A percentile compares a stretch with the other conserved stretches of the same genome.
Evolutionary conservation across 2,888 invertebrate genomes (phyloP).

Genomic region (Matsumyia berberina): DNA sequence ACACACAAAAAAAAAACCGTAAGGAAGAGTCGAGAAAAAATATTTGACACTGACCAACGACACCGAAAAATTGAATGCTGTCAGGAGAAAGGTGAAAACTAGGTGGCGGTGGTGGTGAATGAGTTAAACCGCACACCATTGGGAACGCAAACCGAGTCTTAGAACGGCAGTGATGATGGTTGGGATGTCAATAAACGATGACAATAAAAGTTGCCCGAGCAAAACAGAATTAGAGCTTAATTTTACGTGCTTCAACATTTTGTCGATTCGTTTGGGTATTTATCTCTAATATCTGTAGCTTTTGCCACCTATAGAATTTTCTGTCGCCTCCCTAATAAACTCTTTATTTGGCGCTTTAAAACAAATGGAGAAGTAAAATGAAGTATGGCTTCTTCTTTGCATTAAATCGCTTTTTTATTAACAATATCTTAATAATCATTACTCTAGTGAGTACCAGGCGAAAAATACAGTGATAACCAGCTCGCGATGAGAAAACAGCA

Average conservation of each 20-base stretch:
- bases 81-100: conserved; percentile 37
- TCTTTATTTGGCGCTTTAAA: conserved; percentile 10
- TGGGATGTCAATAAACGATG: conserved; percentile 43
- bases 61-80: conserved; percentile 30
- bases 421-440: conserved; percentile 63
- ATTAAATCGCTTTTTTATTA: conserved; percentile 55
- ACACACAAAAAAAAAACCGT: conserved; percentile 10
- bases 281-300: not conserved
- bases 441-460: conserved; percentile 53
- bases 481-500: conserved; percentile 45
- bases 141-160: not conserved
- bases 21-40: not conserved
- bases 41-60: conserved; percentile 53
- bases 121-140: conserved; percentile 22
- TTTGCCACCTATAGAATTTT: conserved; percentile 29
- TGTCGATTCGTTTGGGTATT: not conserved
- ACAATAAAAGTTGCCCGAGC: conserved; percentile 10
- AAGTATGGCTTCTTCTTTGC: conserved; percentile 38
- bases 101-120: conserved; percentile 25
- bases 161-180: not conserved
- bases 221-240: conserved; percentile 45
- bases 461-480: conserved; percentile 59
- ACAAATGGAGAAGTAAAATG: conserved; percentile 61
- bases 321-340: not conserved
- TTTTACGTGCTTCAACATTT: conserved; percentile 26